Conservation (phyloP, 2,797 vertebrate species). For the Semotilus atromaculatus region DNA sequence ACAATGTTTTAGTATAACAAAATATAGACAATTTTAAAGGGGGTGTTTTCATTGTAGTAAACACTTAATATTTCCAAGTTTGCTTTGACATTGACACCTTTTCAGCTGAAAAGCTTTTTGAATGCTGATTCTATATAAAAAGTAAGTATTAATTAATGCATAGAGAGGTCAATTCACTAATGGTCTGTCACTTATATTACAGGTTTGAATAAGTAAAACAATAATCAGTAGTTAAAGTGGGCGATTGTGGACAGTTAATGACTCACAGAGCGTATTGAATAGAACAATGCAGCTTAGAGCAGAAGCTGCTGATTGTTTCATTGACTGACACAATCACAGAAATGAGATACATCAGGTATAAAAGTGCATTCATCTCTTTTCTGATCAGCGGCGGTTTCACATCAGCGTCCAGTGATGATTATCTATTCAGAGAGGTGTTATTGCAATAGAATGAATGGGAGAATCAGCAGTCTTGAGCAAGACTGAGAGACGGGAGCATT, state of each 20-base stretch:
- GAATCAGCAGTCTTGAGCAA: conserved; percentile 36
- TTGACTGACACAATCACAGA: conserved; percentile 47
- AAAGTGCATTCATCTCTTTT: conserved; percentile 41
- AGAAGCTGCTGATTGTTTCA: conserved; percentile 45
- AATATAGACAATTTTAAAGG: background rate
- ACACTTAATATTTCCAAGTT: background rate
- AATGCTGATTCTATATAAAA: conserved; percentile 34
- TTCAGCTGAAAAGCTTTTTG: background rate
- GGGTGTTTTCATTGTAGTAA: background rate
- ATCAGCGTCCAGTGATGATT: conserved; percentile 38
- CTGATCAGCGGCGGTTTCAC: conserved; percentile 2
- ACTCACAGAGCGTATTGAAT: conserved; percentile 18
- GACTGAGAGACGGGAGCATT: conserved; percentile 16
- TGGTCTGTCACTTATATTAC: conserved; percentile 20
- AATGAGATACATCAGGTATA: conserved; percentile 42
- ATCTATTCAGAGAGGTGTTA: conserved; percentile 50
- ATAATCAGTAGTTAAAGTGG: conserved; percentile 42
- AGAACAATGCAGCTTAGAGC: conserved; percentile 20
- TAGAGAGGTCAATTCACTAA: conserved; percentile 17
- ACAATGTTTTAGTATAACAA: background rate
- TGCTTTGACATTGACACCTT: background rate
- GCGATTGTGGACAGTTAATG: conserved; percentile 33
- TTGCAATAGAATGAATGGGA: conserved; percentile 39
- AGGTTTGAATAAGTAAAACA: conserved; percentile 37
- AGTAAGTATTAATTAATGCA: background rate